phyloP scores from a whole-genome alignment of 2,888 invertebrate species.

The Drosophila nigricruria region DNA sequence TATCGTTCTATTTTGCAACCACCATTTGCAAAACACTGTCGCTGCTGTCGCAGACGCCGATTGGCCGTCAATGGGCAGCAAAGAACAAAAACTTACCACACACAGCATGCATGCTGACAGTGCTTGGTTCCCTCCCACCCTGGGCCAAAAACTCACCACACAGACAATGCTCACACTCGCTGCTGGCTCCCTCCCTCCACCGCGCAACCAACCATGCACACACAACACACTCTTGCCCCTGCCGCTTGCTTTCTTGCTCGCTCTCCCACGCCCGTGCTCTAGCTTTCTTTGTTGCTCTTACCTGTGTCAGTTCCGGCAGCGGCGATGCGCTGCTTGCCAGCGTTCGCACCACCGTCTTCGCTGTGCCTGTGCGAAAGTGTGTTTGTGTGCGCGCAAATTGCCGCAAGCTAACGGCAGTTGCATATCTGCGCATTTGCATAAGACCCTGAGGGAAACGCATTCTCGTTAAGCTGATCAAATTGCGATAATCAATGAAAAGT shows the following conservation, averaged over 20 bases:
- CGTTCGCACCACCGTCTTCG: constrained; percentile 50
- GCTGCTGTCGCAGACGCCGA: constrained; percentile 27
- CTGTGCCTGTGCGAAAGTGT: constrained; percentile 16
- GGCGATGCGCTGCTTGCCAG: constrained; percentile 68
- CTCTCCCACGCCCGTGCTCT: not conserved
- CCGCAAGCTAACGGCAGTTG: constrained; percentile 50
- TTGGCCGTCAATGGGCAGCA: constrained; percentile 33
- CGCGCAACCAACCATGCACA: not conserved
- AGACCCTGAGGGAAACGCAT: constrained; percentile 67
- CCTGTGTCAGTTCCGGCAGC: constrained; percentile 69
- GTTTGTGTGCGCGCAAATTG: constrained; percentile 34
- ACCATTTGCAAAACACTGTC: constrained; percentile 55
- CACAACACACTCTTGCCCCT: not conserved
- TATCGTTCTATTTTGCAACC: constrained; percentile 28
- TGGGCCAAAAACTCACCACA: constrained; percentile 34
- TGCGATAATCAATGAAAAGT: not conserved
- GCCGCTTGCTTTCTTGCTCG: constrained; percentile 6
- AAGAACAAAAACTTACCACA: constrained; percentile 11
- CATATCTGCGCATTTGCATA: constrained; percentile 66
- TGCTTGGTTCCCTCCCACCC: not conserved
- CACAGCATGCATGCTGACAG: not conserved
- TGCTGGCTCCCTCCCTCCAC: constrained; percentile 5
- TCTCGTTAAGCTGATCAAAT: not conserved
- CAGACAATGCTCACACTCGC: constrained; percentile 14
- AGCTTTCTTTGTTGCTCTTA: constrained; percentile 36